Percentiles rank a stretch among this genome's conserved stretches.
Evolutionary conservation across 2,113 vertebrate genomes (phyloP).

Genomic region (Marmota monax): DNA sequence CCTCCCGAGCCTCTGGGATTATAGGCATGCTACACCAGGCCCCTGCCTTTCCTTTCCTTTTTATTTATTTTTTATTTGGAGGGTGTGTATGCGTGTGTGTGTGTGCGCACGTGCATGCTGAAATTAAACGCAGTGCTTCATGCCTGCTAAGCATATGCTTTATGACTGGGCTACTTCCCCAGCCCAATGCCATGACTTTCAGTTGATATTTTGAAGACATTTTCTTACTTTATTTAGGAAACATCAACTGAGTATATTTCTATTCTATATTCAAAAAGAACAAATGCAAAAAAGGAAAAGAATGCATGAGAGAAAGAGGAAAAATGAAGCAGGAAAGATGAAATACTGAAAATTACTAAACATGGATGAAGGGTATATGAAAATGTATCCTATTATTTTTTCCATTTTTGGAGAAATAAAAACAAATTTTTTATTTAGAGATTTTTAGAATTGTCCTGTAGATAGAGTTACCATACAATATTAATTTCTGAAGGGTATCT

Average conservation of each 20-base stretch:
- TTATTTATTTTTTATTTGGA: background rate
- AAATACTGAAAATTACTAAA: background rate
- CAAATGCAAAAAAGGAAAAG: background rate
- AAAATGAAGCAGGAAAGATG: background rate
- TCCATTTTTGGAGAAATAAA: constrained; percentile 11
- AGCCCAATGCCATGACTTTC: background rate
- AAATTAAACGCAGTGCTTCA: background rate
- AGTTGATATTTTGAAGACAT: background rate
- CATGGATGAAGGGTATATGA: background rate
- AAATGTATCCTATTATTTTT: background rate
- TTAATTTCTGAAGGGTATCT: background rate
- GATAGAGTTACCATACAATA: background rate
- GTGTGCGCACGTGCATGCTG: background rate
- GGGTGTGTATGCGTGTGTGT: too few relatives aligned
- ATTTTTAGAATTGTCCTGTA: constrained; percentile 6
- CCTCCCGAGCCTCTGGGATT: too few relatives aligned
- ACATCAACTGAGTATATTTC: background rate
- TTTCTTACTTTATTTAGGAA: background rate
- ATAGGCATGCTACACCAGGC: too few relatives aligned
- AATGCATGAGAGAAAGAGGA: background rate
- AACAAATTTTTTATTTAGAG: background rate
- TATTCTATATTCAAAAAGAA: background rate
- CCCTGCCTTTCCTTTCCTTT: background rate
- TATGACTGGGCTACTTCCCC: background rate
- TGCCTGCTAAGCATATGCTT: background rate